Evolutionary conservation across 2,888 invertebrate genomes (phyloP).

Genomic region (Acrobasis consociella): DNA sequence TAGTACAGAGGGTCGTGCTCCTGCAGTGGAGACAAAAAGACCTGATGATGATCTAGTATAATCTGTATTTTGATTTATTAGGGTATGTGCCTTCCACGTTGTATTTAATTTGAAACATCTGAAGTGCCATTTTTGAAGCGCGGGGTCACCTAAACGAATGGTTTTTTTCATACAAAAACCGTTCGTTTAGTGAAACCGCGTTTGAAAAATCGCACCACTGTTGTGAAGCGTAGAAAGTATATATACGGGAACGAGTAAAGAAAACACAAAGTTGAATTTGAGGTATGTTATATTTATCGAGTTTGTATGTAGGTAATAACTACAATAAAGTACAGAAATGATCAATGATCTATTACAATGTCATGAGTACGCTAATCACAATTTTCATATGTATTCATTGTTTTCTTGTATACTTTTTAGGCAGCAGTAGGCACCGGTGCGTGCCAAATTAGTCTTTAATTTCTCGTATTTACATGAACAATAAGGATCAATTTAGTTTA

Average conservation of each 20-base stretch:
- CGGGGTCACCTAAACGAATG: no score
- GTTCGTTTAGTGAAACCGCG: no score
- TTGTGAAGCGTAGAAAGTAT: background rate
- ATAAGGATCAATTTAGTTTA: constrained; percentile 31
- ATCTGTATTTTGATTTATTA: no score
- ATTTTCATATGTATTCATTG: constrained; percentile 77
- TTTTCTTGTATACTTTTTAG: constrained; percentile 77
- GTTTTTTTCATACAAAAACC: no score
- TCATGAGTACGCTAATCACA: constrained; percentile 74
- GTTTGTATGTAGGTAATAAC: constrained; percentile 81
- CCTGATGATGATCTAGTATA: no score
- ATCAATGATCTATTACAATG: constrained; percentile 77
- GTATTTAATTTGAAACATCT: no score
- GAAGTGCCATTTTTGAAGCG: no score
- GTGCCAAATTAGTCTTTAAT: constrained; percentile 77
- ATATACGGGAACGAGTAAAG: background rate
- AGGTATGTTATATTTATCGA: constrained; percentile 82
- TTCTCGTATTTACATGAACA: constrained; percentile 75
- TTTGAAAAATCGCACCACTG: no score
- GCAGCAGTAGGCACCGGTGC: constrained; percentile 72
- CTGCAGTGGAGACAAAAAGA: no score
- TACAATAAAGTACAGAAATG: constrained; percentile 81
- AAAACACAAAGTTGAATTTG: constrained; percentile 63
- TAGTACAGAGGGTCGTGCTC: no score
- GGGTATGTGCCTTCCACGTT: no score